Conservation (phyloP, 2,888 invertebrate genomes). For the Lathronympha strigana region DNA sequence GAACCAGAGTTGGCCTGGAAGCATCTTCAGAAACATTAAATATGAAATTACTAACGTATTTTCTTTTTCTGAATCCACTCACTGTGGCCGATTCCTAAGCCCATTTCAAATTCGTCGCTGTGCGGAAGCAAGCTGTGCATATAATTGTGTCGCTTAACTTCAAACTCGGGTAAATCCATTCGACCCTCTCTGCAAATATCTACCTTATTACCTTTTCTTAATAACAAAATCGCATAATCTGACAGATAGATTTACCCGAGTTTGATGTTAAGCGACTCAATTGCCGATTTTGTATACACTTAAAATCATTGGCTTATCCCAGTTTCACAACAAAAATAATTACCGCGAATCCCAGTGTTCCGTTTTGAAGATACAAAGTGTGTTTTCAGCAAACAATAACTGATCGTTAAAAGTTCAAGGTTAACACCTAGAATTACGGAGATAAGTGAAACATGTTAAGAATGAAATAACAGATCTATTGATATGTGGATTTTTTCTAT, state of each 20-base stretch:
- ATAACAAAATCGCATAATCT: no score
- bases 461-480: not conserved
- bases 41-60: not conserved
- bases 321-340: not conserved
- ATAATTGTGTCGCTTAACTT: no score
- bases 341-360: not conserved
- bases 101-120: not conserved
- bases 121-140: not conserved
- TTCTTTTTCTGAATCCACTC: not conserved
- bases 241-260: no score
- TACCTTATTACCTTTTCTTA: no score
- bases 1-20: not conserved
- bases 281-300: slow-evolving; percentile 15
- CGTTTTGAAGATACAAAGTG: no score
- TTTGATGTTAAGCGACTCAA: no score
- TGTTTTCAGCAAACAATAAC: no score
- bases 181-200: no score
- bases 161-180: no score
- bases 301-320: slow-evolving; percentile 21
- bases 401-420: slow-evolving; percentile 7
- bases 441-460: not conserved
- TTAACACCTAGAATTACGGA: not conserved
- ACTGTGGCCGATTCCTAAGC: not conserved
- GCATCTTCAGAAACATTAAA: not conserved
- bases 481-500: slow-evolving; percentile 2